These are phyloP conservation scores for Paraplagusia blochii DNA, from an alignment of 2,113 vertebrate species.

Conservation along the genomic window DNA sequence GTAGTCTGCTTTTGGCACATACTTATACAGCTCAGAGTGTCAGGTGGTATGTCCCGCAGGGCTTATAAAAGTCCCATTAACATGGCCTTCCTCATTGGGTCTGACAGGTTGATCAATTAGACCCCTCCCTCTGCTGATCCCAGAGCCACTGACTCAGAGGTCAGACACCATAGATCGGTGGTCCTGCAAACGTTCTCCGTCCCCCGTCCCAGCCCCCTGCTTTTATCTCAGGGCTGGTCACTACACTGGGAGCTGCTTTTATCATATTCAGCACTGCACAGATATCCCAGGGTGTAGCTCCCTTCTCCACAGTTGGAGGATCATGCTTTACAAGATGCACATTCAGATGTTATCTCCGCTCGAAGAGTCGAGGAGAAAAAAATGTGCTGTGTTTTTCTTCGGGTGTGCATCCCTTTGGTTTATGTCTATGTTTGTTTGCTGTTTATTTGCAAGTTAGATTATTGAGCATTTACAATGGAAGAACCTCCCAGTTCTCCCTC, in stretches of 20 bases:
- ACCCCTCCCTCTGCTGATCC: slow-evolving; percentile 86
- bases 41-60: slow-evolving; percentile 81
- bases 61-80: slow-evolving; percentile 96
- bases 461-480: not conserved
- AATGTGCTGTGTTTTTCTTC: not conserved
- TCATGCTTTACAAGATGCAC: slow-evolving; percentile 34
- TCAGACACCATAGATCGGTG: slow-evolving; percentile 87
- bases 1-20: slow-evolving; percentile 52
- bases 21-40: slow-evolving; percentile 73
- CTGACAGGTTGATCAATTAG: slow-evolving; percentile 97
- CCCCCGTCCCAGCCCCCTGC: not conserved
- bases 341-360: slow-evolving; percentile 44
- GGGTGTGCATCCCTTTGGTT: not conserved
- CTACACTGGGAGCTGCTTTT: slow-evolving; percentile 32
- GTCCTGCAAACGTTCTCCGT: slow-evolving; percentile 48
- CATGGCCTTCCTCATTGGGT: slow-evolving; percentile 90
- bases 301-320: slow-evolving; percentile 43
- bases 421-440: not conserved
- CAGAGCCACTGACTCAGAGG: slow-evolving; percentile 84
- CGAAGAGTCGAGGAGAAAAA: slow-evolving; percentile 21
- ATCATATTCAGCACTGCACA: slow-evolving; percentile 3
- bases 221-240: slow-evolving; percentile 37
- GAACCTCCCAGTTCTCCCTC: not conserved
- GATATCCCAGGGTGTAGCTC: slow-evolving; percentile 61
- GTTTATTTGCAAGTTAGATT: not conserved